These are phyloP conservation scores for Orussus abietinus DNA, from an alignment of 1,140 invertebrate genomes.

Conservation along the genomic window DNA sequence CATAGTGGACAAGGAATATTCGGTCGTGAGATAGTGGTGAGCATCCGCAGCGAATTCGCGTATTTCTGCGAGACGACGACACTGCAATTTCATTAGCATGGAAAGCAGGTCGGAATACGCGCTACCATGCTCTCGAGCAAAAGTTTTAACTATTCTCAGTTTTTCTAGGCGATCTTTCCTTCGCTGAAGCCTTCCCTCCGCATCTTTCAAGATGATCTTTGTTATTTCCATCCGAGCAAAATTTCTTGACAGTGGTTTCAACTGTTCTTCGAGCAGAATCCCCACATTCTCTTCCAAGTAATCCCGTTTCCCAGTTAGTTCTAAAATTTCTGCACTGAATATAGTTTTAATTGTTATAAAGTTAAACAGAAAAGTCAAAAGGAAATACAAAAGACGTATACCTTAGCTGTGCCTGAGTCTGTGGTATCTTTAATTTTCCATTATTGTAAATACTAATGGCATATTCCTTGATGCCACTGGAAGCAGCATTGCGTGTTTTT, in stretches of 20 bases:
- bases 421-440: conserved; percentile 31
- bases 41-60: conserved; percentile 36
- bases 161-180: conserved; percentile 29
- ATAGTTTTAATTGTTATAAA: neutral
- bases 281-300: conserved; percentile 37
- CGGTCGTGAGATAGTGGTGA: conserved; percentile 36
- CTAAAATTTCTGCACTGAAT: conserved; percentile 34
- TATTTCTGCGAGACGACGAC: conserved; percentile 31
- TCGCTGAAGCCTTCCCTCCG: conserved; percentile 24
- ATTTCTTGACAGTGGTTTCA: conserved; percentile 26
- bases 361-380: conserved; percentile 2
- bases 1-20: conserved; percentile 33
- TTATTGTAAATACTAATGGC: conserved; percentile 33
- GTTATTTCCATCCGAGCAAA: conserved; percentile 30
- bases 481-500: conserved; percentile 26
- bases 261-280: conserved; percentile 29
- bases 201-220: conserved; percentile 31
- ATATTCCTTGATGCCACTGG: conserved; percentile 20
- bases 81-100: conserved; percentile 42
- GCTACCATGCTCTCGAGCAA: conserved; percentile 38
- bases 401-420: conserved; percentile 19
- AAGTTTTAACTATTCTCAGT: conserved; percentile 31
- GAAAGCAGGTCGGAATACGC: conserved; percentile 39
- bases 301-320: conserved; percentile 32
- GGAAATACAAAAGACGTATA: conserved; percentile 9